These are phyloP conservation scores for Eupithecia subumbrata DNA, from an alignment of 2,888 invertebrate species.

Conservation along the genomic window DNA sequence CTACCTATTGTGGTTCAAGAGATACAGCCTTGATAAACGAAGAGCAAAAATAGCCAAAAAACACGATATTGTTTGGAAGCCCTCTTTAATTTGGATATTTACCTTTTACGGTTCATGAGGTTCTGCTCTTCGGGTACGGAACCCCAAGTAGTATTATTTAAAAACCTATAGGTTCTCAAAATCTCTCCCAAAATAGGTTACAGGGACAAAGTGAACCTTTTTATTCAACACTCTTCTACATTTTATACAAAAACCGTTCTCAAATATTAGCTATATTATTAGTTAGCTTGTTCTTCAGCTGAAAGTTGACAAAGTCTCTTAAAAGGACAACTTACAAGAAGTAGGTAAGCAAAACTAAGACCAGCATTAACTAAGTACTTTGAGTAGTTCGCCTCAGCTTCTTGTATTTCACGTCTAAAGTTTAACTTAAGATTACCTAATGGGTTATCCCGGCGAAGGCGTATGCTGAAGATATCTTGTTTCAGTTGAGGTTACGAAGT, in stretches of 20 bases:
- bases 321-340: background rate
- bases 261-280: background rate
- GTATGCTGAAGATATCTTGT: background rate
- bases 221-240: background rate
- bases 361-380: constrained; percentile 14
- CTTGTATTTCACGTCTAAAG: constrained; percentile 28
- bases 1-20: no score
- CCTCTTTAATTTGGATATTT: no score
- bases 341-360: constrained; percentile 5
- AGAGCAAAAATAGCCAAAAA: no score
- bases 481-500: background rate
- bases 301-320: constrained; percentile 4
- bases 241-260: constrained; percentile 4
- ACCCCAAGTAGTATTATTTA: no score
- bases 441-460: constrained; percentile 25
- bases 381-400: constrained; percentile 22
- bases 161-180: no score
- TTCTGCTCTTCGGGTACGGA: no score
- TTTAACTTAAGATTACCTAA: constrained; percentile 15
- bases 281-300: constrained; percentile 2
- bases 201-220: background rate
- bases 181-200: background rate
- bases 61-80: no score
- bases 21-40: no score
- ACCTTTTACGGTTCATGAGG: no score